Evolutionary conservation across 2,797 vertebrate species (phyloP), one percentile per base, ranked within the genome.

Genomic region (Alcedo atthis): DNA sequence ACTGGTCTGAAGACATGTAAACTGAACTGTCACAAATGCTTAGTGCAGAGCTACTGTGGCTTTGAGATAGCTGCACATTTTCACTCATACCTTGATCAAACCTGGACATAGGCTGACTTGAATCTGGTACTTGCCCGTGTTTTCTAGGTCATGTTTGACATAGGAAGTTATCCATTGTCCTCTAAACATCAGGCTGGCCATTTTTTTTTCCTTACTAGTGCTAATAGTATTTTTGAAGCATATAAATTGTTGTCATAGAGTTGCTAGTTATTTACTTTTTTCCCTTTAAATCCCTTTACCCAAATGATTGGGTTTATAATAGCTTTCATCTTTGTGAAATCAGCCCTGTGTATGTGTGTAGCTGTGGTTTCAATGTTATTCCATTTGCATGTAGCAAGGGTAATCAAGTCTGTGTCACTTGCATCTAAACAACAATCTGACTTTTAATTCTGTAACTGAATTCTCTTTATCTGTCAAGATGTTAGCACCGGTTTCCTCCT

Each of bases 391-490:
- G 73, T 59, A 76, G 75, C 46, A 87, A 76, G 20, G 78, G 82
- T 73, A 83, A 92, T 90, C 87, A 73, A 83, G 46, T 40, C 62
- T 64, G 5, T 35, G 49, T 43, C 87, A 62, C 63, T 84, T 80
- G 68, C 80, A 89, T 87, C 79, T 91, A 73, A 83, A 92, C 62
- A 95, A 12, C 45, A 80, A 32, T 55, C 71, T 77, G 42, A 54
- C 49, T 93, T 92, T 30, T 77, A 87, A 79, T 87, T 91, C 43
- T 37, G 33, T n/a, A 54, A n/a, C 42, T 64, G 66, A 90, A 71
- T 66, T 76, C 69, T 83, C 85, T 90, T 85, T 55, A 89, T 75
- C 69, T 94, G 76, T 55, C 85, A 89, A 58, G 66, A 66, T 59
- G 62, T 62, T 83, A 94, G 66, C 71, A 53, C 26, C 24, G 40